Conservation (phyloP, 2,888 invertebrate genomes). For the Exocentrus adspersus region DNA sequence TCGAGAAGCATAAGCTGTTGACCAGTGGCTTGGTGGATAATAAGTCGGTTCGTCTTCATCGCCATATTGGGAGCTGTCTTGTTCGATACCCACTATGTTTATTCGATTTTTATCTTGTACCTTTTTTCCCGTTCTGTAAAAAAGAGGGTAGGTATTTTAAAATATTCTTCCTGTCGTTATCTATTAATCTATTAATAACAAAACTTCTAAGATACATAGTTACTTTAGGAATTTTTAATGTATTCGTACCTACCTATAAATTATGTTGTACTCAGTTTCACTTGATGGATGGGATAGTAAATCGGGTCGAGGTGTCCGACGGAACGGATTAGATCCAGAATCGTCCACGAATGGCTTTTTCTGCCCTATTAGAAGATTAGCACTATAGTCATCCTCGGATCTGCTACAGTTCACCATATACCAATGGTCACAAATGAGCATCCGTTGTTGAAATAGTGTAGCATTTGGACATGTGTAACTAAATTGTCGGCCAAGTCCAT, state of each 20-base stretch:
- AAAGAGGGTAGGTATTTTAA: neutral
- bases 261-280: constrained; percentile 53
- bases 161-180: too few relatives aligned
- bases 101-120: constrained; percentile 29
- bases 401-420: constrained; percentile 84
- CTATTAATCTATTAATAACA: too few relatives aligned
- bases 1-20: constrained; percentile 60
- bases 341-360: constrained; percentile 74
- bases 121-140: constrained; percentile 27
- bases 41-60: constrained; percentile 65
- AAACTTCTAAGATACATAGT: too few relatives aligned
- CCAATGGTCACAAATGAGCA: constrained; percentile 85
- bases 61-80: constrained; percentile 61
- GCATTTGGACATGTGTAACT: constrained; percentile 83
- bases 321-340: constrained; percentile 71
- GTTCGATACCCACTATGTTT: constrained; percentile 65
- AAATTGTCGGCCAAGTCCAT: constrained; percentile 79
- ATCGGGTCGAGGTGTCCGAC: constrained; percentile 76
- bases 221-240: too few relatives aligned
- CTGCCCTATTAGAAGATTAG: constrained; percentile 79
- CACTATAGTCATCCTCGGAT: constrained; percentile 76
- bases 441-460: constrained; percentile 81
- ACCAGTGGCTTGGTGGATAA: constrained; percentile 68
- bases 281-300: constrained; percentile 68
- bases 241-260: constrained; percentile 54